Conservation (phyloP, 2,797 vertebrate species). For the Eulemur mongoz region DNA sequence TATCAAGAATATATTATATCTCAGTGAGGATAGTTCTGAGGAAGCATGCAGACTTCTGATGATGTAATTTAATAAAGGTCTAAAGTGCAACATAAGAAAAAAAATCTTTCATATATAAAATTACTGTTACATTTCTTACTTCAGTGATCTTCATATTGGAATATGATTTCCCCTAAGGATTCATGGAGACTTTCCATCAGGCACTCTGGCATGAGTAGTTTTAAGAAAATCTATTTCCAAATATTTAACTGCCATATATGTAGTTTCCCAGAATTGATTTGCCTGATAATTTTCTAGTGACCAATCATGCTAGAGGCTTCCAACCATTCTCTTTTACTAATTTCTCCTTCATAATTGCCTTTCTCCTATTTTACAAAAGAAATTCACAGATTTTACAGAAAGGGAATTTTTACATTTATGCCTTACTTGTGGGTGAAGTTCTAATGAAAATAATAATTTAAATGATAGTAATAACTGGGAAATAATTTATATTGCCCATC, state of each 20-base stretch:
- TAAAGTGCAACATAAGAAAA: slow-evolving; percentile 43
- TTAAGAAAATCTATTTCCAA: slow-evolving; percentile 48
- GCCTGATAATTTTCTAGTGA: slow-evolving; percentile 10
- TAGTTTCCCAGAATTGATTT: slow-evolving; percentile 19
- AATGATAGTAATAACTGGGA: neutral
- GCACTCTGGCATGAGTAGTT: slow-evolving; percentile 9
- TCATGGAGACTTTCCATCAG: slow-evolving; percentile 34
- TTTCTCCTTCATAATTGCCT: slow-evolving; percentile 15
- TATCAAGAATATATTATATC: neutral
- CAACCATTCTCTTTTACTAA: neutral
- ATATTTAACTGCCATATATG: neutral
- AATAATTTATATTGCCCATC: neutral
- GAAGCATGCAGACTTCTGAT: slow-evolving; percentile 12
- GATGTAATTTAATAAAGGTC: slow-evolving; percentile 43
- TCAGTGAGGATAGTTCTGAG: neutral
- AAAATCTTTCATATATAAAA: slow-evolving; percentile 49
- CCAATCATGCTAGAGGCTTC: neutral
- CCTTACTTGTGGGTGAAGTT: neutral
- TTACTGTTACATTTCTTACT: slow-evolving; percentile 9
- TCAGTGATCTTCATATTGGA: neutral
- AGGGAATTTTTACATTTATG: neutral
- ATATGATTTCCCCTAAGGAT: neutral
- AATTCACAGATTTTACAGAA: slow-evolving; percentile 11
- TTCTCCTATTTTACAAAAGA: neutral
- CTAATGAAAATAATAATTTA: slow-evolving; percentile 14